Percentiles rank a stretch among this genome's conserved stretches.
phyloP scores from a whole-genome alignment of 2,797 vertebrate species.

The Vipera latastei region DNA sequence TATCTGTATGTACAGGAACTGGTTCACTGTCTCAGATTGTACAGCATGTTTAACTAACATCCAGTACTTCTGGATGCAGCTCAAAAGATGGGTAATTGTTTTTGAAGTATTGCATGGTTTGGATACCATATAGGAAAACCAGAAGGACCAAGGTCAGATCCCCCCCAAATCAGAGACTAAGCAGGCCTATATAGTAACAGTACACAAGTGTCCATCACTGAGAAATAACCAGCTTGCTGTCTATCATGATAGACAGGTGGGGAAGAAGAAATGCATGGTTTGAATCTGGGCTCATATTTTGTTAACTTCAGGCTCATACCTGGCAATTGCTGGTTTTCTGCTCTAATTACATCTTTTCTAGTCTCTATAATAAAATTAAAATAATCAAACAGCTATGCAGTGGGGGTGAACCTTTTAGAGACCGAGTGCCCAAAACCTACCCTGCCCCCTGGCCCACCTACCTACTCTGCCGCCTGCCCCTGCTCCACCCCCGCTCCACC shows the following conservation, averaged over 20 bases:
- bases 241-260: not conserved
- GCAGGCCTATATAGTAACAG: not conserved
- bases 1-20: not conserved
- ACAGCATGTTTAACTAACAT: not conserved
- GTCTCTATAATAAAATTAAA: not conserved
- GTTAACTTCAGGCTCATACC: not conserved
- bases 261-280: not conserved
- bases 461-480: too few relatives aligned
- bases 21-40: not conserved
- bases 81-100: not conserved
- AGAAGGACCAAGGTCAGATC: not conserved
- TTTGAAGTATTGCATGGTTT: not conserved
- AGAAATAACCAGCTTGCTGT: not conserved
- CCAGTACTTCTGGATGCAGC: not conserved
- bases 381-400: not conserved
- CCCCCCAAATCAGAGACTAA: not conserved
- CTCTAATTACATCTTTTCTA: not conserved
- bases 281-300: not conserved
- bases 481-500: too few relatives aligned
- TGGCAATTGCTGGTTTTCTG: not conserved
- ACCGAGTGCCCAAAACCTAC: too few relatives aligned
- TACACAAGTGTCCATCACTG: not conserved
- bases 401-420: too few relatives aligned
- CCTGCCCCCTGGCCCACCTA: too few relatives aligned
- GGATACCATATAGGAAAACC: not conserved